These are phyloP conservation scores for Melanostoma scalare DNA, from an alignment of 2,888 invertebrate species.

Conservation along the genomic window DNA sequence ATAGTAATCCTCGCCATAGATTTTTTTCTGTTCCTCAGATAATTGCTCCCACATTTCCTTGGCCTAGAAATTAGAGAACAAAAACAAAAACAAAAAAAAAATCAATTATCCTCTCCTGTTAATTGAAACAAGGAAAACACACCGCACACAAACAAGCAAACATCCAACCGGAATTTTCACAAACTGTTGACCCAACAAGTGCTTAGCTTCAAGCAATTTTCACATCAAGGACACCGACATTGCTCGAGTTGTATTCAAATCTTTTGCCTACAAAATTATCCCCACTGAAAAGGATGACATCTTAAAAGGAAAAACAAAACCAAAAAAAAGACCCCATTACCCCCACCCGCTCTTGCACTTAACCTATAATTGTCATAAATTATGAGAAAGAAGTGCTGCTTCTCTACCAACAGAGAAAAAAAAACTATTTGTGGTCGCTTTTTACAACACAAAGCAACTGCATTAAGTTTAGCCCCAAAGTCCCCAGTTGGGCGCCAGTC, in stretches of 20 bases:
- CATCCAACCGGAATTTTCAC: background rate
- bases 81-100: conserved; percentile 75
- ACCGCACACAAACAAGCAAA: background rate
- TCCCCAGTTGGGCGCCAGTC: conserved; percentile 22
- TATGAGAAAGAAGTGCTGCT: conserved; percentile 23
- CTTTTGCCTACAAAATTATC: conserved; percentile 50
- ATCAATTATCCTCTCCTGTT: conserved; percentile 72
- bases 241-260: conserved; percentile 15
- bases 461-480: conserved; percentile 30
- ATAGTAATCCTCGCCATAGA: conserved; percentile 92
- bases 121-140: conserved; percentile 23
- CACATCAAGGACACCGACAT: conserved; percentile 36
- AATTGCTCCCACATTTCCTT: conserved; percentile 92
- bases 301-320: background rate
- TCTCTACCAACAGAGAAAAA: conserved; percentile 1
- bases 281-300: conserved; percentile 10
- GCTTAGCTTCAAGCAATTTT: conserved; percentile 35
- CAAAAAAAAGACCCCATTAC: background rate
- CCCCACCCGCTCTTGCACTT: conserved; percentile 33
- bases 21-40: conserved; percentile 89
- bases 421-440: conserved; percentile 24
- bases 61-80: conserved; percentile 83
- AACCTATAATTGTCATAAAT: conserved; percentile 59
- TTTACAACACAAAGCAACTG: conserved; percentile 51
- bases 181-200: conserved; percentile 62